Evolutionary conservation across 2,888 invertebrate genomes (phyloP).

Genomic region (Crepidodera aurea): DNA sequence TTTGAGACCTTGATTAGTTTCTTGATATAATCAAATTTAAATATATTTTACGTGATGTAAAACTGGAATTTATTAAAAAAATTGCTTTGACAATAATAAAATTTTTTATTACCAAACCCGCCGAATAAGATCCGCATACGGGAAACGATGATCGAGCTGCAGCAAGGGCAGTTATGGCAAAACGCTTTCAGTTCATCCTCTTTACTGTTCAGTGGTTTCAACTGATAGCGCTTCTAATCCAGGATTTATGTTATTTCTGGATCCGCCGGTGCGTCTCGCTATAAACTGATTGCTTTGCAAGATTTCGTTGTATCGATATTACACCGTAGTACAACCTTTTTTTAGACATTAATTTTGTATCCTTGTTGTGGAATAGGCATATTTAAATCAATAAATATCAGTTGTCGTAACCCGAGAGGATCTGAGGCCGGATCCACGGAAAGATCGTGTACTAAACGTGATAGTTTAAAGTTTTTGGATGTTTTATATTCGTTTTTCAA

Average conservation of each 20-base stretch:
- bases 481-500: too few species aligned
- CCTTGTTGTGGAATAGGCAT: not conserved
- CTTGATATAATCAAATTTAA: too few species aligned
- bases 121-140: conserved; percentile 1
- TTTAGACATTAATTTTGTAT: not conserved
- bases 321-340: conserved; percentile 15
- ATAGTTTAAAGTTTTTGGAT: too few species aligned
- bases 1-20: too few species aligned
- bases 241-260: conserved; percentile 61
- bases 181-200: conserved; percentile 51
- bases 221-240: conserved; percentile 60
- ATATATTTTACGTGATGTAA: too few species aligned
- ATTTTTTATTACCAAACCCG: too few species aligned
- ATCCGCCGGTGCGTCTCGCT: conserved; percentile 41
- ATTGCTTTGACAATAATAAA: too few species aligned
- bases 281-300: conserved; percentile 44
- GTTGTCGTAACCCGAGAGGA: too few species aligned
- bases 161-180: conserved; percentile 25
- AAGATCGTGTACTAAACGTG: too few species aligned
- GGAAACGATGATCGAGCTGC: not conserved
- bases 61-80: too few species aligned
- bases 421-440: too few species aligned
- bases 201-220: conserved; percentile 60
- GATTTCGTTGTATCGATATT: conserved; percentile 31
- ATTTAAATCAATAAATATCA: too few species aligned